Percentiles rank a stretch among this genome's conserved stretches.
Conservation (phyloP, 2,888 invertebrate genomes). For the Lamellibrachia columna region DNA sequence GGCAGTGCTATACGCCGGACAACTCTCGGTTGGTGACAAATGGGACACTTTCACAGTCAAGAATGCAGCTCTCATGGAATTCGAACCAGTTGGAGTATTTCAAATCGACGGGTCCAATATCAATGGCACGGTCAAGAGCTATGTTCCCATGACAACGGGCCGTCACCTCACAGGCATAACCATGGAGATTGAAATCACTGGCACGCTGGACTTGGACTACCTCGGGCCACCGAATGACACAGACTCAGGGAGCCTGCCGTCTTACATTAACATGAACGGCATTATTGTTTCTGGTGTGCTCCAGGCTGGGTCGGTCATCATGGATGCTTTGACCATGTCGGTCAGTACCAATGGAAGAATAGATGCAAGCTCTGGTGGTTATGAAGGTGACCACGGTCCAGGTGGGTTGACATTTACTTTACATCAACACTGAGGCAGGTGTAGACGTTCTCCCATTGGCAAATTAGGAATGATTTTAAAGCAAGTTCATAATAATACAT, state of each 20-base stretch:
- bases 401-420: slow-evolving; percentile 36
- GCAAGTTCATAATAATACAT: too few species aligned
- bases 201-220: slow-evolving; percentile 43
- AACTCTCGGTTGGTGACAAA: slow-evolving; percentile 37
- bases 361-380: slow-evolving; percentile 44
- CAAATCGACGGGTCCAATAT: slow-evolving; percentile 31
- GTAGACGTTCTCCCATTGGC: not conserved
- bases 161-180: slow-evolving; percentile 35
- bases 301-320: slow-evolving; percentile 42
- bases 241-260: slow-evolving; percentile 41
- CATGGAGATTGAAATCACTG: slow-evolving; percentile 40
- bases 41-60: slow-evolving; percentile 41
- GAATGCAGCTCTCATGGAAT: slow-evolving; percentile 1
- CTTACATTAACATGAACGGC: slow-evolving; percentile 39
- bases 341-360: slow-evolving; percentile 39
- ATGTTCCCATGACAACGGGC: slow-evolving; percentile 40
- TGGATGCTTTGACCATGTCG: slow-evolving; percentile 31
- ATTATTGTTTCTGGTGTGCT: slow-evolving; percentile 43
- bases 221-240: slow-evolving; percentile 32
- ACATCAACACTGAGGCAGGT: not conserved
- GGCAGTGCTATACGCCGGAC: slow-evolving; percentile 37
- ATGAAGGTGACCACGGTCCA: slow-evolving; percentile 43
- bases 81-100: slow-evolving; percentile 32
- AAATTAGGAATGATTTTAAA: too few species aligned
- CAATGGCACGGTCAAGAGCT: slow-evolving; percentile 43